A percentile compares a stretch with the other conserved stretches of the same genome.
Evolutionary conservation across 2,888 invertebrate species (phyloP).

Genomic region (Hydrotaea diabolus): DNA sequence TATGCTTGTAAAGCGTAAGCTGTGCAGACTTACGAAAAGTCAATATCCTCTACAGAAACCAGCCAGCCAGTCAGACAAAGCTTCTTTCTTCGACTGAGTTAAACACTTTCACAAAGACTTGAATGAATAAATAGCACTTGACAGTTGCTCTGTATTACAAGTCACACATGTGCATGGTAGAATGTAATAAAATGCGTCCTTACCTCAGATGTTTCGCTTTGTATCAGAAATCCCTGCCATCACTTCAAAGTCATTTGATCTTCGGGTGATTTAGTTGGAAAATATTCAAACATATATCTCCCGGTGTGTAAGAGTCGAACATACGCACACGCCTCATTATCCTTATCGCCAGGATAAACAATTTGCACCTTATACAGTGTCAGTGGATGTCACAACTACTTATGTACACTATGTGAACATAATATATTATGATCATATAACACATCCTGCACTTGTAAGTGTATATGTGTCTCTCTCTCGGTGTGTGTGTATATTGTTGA

Average conservation of each 20-base stretch:
- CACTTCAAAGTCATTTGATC: conserved; percentile 25
- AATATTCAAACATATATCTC: neutral
- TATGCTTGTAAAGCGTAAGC: no score
- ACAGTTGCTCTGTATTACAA: neutral
- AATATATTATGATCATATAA: conserved; percentile 3
- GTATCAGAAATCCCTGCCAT: conserved; percentile 20
- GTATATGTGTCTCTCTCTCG: neutral
- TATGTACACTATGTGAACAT: neutral
- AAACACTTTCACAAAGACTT: neutral
- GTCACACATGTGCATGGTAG: neutral
- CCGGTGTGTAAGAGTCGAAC: neutral
- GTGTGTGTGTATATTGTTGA: neutral
- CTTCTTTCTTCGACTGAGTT: neutral
- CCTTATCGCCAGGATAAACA: conserved; percentile 20
- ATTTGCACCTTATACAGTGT: neutral
- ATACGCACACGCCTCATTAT: conserved; percentile 20
- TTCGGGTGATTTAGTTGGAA: conserved; percentile 18
- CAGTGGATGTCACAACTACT: neutral
- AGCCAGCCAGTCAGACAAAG: conserved; percentile 17
- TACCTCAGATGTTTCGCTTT: neutral
- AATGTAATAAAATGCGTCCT: no score
- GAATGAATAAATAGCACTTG: conserved; percentile 3
- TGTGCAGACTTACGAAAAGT: neutral
- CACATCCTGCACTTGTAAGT: neutral
- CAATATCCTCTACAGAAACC: conserved; percentile 21